phyloP scores from a whole-genome alignment of 2,888 invertebrate genomes.

The Leptopilina drosophilae region DNA sequence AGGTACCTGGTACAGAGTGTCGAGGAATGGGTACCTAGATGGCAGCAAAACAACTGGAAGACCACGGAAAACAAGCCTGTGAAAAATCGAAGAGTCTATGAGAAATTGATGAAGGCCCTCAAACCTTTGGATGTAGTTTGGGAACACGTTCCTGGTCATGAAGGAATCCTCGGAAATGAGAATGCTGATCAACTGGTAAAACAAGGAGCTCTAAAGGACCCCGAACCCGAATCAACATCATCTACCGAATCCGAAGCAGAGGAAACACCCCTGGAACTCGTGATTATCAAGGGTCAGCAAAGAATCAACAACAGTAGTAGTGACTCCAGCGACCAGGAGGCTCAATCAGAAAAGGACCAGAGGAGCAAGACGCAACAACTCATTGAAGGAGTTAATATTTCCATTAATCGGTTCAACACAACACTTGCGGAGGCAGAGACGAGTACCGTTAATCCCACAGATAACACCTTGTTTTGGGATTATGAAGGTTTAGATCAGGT shows the following conservation, averaged over 20 bases:
- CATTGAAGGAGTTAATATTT: not conserved
- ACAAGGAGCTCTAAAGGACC: not conserved
- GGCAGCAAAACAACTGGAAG: no score
- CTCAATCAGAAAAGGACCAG: not conserved
- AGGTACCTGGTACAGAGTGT: not conserved
- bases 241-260: not conserved
- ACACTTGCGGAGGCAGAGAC: not conserved
- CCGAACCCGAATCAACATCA: not conserved
- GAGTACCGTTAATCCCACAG: no score
- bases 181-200: not conserved
- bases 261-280: not conserved
- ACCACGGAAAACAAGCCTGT: not conserved
- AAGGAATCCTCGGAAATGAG: not conserved
- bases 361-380: not conserved
- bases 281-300: not conserved
- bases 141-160: no score
- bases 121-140: no score
- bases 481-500: no score
- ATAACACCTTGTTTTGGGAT: no score
- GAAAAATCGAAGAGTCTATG: not conserved
- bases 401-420: not conserved
- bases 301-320: not conserved
- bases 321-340: not conserved
- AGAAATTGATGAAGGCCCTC: not conserved
- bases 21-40: not conserved